phyloP scores from a whole-genome alignment of 2,113 vertebrate genomes.

The Cervus canadensis region DNA sequence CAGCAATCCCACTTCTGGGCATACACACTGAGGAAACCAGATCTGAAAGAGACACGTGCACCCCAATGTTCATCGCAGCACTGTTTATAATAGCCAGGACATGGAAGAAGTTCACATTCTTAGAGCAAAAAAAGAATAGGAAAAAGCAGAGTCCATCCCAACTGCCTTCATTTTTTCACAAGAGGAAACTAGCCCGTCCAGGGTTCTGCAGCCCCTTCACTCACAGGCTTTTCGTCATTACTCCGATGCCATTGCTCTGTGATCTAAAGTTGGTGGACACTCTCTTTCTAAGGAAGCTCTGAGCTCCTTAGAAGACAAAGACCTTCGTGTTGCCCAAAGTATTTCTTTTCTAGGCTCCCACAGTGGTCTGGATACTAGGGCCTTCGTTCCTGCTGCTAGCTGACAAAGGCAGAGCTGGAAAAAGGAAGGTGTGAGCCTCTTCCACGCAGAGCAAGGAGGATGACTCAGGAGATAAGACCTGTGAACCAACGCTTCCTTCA shows the following conservation, averaged over 20 bases:
- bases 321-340: background rate
- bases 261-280: background rate
- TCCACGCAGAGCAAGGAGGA: background rate
- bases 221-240: background rate
- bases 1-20: too few relatives aligned
- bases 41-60: too few relatives aligned
- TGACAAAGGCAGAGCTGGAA: background rate
- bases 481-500: background rate
- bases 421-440: background rate
- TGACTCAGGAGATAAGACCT: background rate
- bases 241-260: background rate
- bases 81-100: too few relatives aligned
- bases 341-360: background rate
- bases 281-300: background rate
- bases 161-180: background rate
- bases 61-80: too few relatives aligned
- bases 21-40: too few relatives aligned
- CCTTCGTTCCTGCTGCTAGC: background rate
- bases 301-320: background rate
- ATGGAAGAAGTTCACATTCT: background rate
- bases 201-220: background rate
- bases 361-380: background rate
- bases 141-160: background rate
- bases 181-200: background rate
- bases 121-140: background rate